Base-by-base conservation (phyloP, 2,888 invertebrate species). In the Rhingia campestris region DNA sequence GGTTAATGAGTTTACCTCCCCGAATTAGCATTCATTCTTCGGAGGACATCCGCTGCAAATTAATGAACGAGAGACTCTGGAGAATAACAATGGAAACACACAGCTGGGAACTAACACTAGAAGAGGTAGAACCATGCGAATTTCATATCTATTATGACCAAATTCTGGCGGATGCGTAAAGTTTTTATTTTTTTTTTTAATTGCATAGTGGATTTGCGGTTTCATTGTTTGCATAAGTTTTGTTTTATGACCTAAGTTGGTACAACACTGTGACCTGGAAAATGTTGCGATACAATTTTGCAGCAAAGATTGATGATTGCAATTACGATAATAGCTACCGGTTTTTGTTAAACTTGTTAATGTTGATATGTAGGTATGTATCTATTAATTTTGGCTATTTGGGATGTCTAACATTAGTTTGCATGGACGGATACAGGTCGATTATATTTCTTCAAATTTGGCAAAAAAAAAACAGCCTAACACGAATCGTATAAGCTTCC, bases 1-100 rank as follows among this genome's bases (percentile, higher is more conserved):
- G 61, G 56, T 70, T 80, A 80, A 84, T 74, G 53, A 70, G 73
- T 54, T 32, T 45, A 70, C 53, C 54, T 64, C 14, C 47, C 22
- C 4, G 35, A 75, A 70, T 84, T 63, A 61, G 56, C 61, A 70
- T 80, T 74, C 43, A 32, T 64, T 58, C 6, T 84, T 69, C 14
- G 22, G 47, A 14, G 9, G 54, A n/a, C 22, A 30, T 9, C 37
- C 67, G 41, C 35, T 45, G 47, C 7, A 35, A 58, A 75, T 66
- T 14, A 61, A 22, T 54, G 22, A 61, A 43, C 54, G 9, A 59
- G 53, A 33, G 37, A 37, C 6, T 4, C 5, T 4, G 22, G 6
- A 45, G 67, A 80, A 72, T 72, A 56, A 54, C 54, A 73, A 74
- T 49, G 63, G 47, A 67, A 14, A 49, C 10, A 22, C 3, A 30